Evolutionary conservation across 1,140 invertebrate genomes (phyloP), one percentile per base, ranked within the genome.

Genomic region (Drosophila nebulosa): DNA sequence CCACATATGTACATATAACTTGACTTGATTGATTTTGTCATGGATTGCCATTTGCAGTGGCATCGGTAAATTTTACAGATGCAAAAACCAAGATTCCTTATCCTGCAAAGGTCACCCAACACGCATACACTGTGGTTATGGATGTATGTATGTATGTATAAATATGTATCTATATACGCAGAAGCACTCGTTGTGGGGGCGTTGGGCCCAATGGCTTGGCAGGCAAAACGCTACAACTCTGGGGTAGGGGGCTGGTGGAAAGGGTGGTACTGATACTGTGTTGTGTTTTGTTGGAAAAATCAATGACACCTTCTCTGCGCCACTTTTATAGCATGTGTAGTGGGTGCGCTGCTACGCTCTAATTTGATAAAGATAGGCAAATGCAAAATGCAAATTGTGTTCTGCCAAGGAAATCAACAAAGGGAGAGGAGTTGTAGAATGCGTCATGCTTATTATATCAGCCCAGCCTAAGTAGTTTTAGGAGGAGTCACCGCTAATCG

Each of bases 261-360:
- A 26, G 35, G 5, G 35, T 10, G 6, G 12, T 2, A 12, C 39
- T 21, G 39, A n/a, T 46, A 46, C 16, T 12, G 18, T 60, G 36
- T 26, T 42, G 22, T 39, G 57, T 42, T 60, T 60, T 42, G 22
- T 50, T 60, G 36, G 58, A 60, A 60, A 60, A 60, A 60, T 60
- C 58, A 42, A 60, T 60, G 36, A 24, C 14, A 60, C 4, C 26
- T 55, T 55, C 14, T 30, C 12, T 30, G 24, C 4, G 26, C 26
- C 26, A 12, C 3, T 32, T 26, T 55, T 55, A 55, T 22, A 14
- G 52, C 52, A 55, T 55, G 52, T 55, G 18, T 46, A 42, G 18
- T 42, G 14, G 26, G 52, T 30, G 26, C 24, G 24, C 26, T 32
- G 16, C 14, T 46, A 14, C 10, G 14, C 26, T 30, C 10, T 26